phyloP scores from a whole-genome alignment of 2,888 invertebrate genomes.

The Agonum fuliginosum region DNA sequence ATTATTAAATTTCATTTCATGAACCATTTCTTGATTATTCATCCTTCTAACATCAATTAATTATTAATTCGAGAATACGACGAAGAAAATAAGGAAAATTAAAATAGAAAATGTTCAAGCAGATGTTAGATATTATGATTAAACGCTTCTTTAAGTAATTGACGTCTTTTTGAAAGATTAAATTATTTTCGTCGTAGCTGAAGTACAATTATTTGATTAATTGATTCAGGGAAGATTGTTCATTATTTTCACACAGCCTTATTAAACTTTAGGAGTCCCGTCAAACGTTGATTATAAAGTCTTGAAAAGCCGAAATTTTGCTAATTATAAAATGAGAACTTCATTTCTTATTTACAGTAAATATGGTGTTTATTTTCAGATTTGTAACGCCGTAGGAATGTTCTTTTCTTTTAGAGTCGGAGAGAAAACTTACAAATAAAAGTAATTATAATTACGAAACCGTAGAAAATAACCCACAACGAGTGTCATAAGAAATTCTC shows the following conservation, averaged over 20 bases:
- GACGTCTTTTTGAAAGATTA: conserved; percentile 2
- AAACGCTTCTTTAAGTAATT: conserved; percentile 17
- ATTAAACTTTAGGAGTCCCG: neutral
- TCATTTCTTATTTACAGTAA: neutral
- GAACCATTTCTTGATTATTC: no score
- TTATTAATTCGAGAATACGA: neutral
- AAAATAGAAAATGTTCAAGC: neutral
- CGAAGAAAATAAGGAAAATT: neutral
- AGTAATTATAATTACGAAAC: conserved; percentile 24
- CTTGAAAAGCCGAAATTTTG: no score
- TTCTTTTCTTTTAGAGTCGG: neutral
- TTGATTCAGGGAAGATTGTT: neutral
- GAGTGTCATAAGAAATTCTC: neutral
- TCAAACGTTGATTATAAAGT: neutral
- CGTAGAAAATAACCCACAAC: neutral
- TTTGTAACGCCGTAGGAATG: conserved; percentile 6
- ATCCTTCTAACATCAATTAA: no score
- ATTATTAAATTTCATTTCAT: no score
- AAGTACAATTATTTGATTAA: neutral
- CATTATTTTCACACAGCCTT: neutral
- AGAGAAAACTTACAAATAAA: conserved; percentile 24
- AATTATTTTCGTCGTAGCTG: conserved; percentile 6
- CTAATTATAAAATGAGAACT: neutral
- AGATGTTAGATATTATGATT: neutral
- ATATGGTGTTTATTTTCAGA: conserved; percentile 28